Evolutionary conservation across 2,888 invertebrate species (phyloP).

Genomic region (Eilema sororculum): DNA sequence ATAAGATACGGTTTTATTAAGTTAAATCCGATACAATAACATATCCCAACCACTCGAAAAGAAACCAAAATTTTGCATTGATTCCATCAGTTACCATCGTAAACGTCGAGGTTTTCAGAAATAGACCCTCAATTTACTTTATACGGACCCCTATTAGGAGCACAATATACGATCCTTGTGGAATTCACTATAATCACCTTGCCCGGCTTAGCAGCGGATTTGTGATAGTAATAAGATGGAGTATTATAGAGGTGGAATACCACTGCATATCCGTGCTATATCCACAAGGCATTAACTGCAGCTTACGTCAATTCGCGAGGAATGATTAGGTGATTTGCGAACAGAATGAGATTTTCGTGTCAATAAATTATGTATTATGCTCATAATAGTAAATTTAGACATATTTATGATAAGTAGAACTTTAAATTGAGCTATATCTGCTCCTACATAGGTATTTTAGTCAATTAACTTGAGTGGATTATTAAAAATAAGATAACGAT

Average conservation of each 20-base stretch:
- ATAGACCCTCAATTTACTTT: slow-evolving; percentile 15
- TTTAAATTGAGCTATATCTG: background rate
- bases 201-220: slow-evolving; percentile 6
- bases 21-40: too few species aligned
- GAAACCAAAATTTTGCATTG: background rate
- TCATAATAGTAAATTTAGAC: slow-evolving; percentile 14
- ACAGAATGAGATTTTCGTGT: slow-evolving; percentile 20
- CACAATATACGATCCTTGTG: slow-evolving; percentile 19
- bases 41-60: background rate
- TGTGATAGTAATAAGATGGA: slow-evolving; percentile 18
- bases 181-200: slow-evolving; percentile 18
- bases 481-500: background rate
- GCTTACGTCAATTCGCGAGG: slow-evolving; percentile 21
- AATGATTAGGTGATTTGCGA: slow-evolving; percentile 22
- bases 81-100: slow-evolving; percentile 14
- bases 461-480: background rate
- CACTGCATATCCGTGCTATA: slow-evolving; percentile 10
- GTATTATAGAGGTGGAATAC: slow-evolving; percentile 10
- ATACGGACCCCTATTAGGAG: slow-evolving; percentile 17
- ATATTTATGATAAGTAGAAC: slow-evolving; percentile 14
- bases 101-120: slow-evolving; percentile 8
- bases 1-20: too few species aligned
- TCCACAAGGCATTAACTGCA: slow-evolving; percentile 13
- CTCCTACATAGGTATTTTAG: background rate
- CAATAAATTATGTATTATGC: slow-evolving; percentile 17